Evolutionary conservation across 2,797 vertebrate species (phyloP).

Genomic region (Crax fasciolata): DNA sequence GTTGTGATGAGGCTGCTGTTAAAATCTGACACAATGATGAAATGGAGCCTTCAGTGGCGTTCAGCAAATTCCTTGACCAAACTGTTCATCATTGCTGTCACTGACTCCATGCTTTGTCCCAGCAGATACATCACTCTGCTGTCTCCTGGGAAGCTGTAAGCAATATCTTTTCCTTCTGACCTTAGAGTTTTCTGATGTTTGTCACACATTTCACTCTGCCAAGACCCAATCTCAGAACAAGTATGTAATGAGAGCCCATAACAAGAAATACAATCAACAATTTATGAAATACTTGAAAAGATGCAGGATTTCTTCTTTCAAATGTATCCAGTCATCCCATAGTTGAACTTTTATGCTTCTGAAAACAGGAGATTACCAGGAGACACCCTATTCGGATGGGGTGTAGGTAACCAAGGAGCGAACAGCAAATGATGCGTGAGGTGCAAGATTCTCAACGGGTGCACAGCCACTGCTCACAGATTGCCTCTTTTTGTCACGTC

Average conservation of each 20-base stretch:
- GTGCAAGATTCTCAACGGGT: neutral
- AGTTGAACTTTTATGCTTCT: neutral
- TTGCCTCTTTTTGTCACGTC: neutral
- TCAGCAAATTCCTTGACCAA: neutral
- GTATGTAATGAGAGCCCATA: neutral
- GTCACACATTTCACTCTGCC: neutral
- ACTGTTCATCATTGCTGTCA: neutral
- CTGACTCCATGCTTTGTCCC: neutral
- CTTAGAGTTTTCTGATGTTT: neutral
- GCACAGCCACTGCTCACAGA: neutral
- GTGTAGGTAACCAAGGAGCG: neutral
- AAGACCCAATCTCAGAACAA: neutral
- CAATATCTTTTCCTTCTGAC: neutral
- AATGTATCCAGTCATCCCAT: neutral
- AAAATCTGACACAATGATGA: neutral
- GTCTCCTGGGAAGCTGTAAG: neutral
- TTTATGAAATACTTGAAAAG: neutral
- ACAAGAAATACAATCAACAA: neutral
- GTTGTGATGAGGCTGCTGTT: neutral
- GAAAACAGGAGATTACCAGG: neutral
- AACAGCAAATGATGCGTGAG: neutral
- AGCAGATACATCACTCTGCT: neutral
- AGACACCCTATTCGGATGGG: neutral
- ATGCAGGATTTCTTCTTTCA: neutral
- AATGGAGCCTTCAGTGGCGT: neutral